Conservation (phyloP, 2,797 vertebrate species). For the Sylvia borin region DNA sequence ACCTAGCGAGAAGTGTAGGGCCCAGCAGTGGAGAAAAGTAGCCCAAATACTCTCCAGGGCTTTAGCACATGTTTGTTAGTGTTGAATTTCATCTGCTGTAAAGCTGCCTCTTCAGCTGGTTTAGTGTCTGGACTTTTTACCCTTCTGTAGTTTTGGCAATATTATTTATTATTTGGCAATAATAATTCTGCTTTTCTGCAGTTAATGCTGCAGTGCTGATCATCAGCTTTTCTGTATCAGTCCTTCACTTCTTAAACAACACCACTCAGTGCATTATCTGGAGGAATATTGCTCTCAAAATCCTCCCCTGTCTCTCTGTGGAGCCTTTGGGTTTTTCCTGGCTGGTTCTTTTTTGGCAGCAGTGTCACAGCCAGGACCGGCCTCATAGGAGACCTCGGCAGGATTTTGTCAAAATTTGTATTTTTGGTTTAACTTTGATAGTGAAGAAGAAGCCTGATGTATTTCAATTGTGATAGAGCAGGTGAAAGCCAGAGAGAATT, state of each 20-base stretch:
- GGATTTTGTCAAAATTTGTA: background rate
- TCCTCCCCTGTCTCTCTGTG: background rate
- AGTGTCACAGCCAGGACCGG: background rate
- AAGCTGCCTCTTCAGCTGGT: background rate
- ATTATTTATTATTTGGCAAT: background rate
- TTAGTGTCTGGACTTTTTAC: background rate
- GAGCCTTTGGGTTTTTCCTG: background rate
- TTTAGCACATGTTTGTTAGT: background rate
- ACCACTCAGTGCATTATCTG: background rate
- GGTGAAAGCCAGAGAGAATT: background rate
- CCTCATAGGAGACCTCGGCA: fast-evolving
- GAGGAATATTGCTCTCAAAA: background rate
- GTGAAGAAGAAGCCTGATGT: background rate
- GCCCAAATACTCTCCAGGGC: background rate
- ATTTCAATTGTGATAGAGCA: background rate
- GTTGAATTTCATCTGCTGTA: background rate
- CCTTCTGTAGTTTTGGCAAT: background rate
- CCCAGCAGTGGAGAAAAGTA: background rate
- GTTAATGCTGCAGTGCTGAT: background rate
- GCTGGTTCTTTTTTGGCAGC: background rate
- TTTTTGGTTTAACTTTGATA: background rate
- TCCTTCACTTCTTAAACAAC: background rate
- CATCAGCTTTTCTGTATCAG: background rate
- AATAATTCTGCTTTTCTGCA: background rate
- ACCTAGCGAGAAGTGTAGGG: background rate